These are phyloP conservation scores for Apis mellifera DNA, from an alignment of 1,140 invertebrate species.

Conservation along the genomic window DNA sequence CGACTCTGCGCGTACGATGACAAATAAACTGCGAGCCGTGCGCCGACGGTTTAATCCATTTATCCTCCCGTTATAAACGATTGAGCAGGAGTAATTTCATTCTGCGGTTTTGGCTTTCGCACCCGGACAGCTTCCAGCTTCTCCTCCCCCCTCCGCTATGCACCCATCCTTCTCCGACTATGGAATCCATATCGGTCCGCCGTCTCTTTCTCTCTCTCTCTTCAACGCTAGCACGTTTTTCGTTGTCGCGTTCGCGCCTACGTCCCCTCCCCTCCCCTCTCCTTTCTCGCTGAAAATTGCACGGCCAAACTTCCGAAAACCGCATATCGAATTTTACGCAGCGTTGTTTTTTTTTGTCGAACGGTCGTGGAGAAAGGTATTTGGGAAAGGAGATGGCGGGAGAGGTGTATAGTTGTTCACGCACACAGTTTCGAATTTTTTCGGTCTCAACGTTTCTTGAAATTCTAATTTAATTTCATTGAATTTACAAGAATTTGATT, in stretches of 20 bases:
- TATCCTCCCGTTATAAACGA: slow-evolving; percentile 75
- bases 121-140: slow-evolving; percentile 53
- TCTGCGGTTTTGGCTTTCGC: slow-evolving; percentile 75
- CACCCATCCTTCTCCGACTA: neutral
- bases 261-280: neutral
- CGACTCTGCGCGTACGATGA: slow-evolving; percentile 55
- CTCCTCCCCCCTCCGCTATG: neutral
- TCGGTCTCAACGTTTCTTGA: too few species aligned
- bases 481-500: too few species aligned
- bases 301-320: slow-evolving; percentile 63
- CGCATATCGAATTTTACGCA: slow-evolving; percentile 70
- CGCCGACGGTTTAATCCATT: slow-evolving; percentile 75
- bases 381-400: too few species aligned
- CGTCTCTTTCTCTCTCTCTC: neutral
- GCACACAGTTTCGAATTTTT: too few species aligned
- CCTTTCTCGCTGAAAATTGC: slow-evolving; percentile 48
- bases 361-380: neutral
- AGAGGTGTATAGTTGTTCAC: too few species aligned
- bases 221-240: neutral
- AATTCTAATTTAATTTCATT: too few species aligned
- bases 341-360: slow-evolving; percentile 32
- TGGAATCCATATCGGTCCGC: too few species aligned
- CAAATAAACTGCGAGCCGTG: slow-evolving; percentile 73
- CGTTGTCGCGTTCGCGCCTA: slow-evolving; percentile 48
- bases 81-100: slow-evolving; percentile 77